These are phyloP conservation scores for Clarias platycephalus DNA, from an alignment of 2,797 vertebrate genomes.

Conservation along the genomic window DNA sequence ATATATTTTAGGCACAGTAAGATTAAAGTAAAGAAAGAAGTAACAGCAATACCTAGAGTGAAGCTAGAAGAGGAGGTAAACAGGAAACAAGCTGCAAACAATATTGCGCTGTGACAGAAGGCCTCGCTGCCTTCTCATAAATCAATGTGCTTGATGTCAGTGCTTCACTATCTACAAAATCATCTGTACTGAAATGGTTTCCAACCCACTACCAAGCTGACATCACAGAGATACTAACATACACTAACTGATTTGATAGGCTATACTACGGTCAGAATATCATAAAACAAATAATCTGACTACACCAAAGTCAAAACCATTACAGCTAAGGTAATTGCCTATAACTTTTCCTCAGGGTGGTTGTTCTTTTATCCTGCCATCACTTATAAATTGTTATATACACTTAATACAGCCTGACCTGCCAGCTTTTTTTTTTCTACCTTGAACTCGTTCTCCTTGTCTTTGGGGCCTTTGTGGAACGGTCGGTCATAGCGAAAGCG, in stretches of 20 bases:
- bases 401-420: not conserved
- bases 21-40: not conserved
- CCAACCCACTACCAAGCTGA: not conserved
- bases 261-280: not conserved
- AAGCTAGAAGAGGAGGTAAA: not conserved
- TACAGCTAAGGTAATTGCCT: not conserved
- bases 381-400: not conserved
- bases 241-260: not conserved
- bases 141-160: not conserved
- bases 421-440: conserved; percentile 60
- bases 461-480: conserved; percentile 96
- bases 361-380: not conserved
- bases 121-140: not conserved
- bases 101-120: not conserved
- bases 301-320: not conserved
- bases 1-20: not conserved
- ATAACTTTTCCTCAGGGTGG: not conserved
- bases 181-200: not conserved
- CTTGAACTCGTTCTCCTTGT: conserved; percentile 98
- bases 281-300: not conserved
- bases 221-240: not conserved
- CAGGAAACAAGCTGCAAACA: not conserved
- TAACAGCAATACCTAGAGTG: not conserved
- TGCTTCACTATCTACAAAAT: not conserved
- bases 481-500: conserved; percentile 97